phyloP scores from a whole-genome alignment of 2,797 vertebrate species.

The Smutsia gigantea region DNA sequence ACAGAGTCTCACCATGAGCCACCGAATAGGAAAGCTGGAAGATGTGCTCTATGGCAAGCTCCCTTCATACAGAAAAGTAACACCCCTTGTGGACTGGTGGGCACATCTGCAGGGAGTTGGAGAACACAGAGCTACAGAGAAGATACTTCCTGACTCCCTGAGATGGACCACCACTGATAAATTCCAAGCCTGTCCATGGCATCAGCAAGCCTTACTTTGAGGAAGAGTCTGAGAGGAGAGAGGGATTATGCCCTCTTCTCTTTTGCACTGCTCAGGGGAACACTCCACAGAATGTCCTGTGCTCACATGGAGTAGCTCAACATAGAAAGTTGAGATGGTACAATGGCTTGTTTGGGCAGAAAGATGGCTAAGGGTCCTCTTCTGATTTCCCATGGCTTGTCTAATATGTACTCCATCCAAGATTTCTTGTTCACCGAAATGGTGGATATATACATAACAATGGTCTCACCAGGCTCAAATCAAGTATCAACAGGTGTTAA shows the following conservation, averaged over 20 bases:
- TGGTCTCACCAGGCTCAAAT: background rate
- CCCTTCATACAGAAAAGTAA: background rate
- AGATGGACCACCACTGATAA: background rate
- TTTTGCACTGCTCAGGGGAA: background rate
- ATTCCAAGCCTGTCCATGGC: too few species aligned
- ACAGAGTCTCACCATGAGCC: background rate
- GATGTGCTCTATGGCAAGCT: background rate
- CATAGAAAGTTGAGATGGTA: background rate
- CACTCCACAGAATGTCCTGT: background rate
- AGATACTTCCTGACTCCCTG: background rate
- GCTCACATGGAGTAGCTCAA: background rate
- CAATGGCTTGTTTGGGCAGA: background rate
- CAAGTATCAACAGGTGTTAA: background rate
- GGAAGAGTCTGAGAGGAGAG: background rate
- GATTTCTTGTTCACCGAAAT: background rate
- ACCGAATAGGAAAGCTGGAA: background rate
- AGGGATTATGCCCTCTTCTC: background rate
- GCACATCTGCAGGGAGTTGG: background rate
- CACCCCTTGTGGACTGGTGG: fast-evolving
- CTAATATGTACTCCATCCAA: background rate
- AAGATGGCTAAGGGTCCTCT: background rate
- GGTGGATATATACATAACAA: background rate
- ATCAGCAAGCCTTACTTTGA: background rate
- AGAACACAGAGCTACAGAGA: background rate
- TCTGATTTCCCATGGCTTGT: background rate